Evolutionary conservation across 2,113 vertebrate genomes (phyloP), one percentile per base, ranked within the genome.

Genomic region (Alectura lathami): DNA sequence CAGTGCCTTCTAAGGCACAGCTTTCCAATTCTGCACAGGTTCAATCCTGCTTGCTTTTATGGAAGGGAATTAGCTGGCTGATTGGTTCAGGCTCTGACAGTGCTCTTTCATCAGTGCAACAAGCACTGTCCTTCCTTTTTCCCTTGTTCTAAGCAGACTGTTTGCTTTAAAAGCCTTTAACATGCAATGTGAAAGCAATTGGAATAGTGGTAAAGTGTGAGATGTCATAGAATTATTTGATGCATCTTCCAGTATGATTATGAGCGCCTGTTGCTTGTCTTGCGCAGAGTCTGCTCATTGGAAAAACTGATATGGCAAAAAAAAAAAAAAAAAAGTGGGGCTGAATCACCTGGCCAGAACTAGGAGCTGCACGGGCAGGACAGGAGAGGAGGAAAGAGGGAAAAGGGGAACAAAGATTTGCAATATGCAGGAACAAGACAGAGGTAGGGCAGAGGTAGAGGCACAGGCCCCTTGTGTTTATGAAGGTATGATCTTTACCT

Each of bases 121-220:
- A 78, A 86, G 32, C 17, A 26, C 26, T 0, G 2, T 36, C 34
- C 40, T 54, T 70, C 21, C 20, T 63, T 82, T 27, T 53, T 11
- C 11, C 29, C 12, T 43, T 62, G 7, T 17, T 93, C 45, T 60
- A 40, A 76, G 27, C 11, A 47, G 50, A 54, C 50, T 80, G 14
- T 75, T 69, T 22, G 11, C 42, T 69, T 50, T 70, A 14, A 43
- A 68, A 57, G 57, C 20, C 60, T 53, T n/a, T 88, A 75, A 77
- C 0, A 0, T 38, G 38, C 8, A 47, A 34, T 40, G 40, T 8
- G 30, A 48, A 83, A 72, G 17, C 20, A 36, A 48, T 8, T 5
- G 36, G 56, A 51, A 36, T 4, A 12, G 21, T 73, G 14, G 7
- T n/a, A 63, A 85, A 75, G 2, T 32, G 45, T 26, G 13, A 50